Percentiles rank a stretch among this genome's conserved stretches.
Conservation (phyloP, 2,888 invertebrate species). For the Agonopterix alstromeriana region DNA sequence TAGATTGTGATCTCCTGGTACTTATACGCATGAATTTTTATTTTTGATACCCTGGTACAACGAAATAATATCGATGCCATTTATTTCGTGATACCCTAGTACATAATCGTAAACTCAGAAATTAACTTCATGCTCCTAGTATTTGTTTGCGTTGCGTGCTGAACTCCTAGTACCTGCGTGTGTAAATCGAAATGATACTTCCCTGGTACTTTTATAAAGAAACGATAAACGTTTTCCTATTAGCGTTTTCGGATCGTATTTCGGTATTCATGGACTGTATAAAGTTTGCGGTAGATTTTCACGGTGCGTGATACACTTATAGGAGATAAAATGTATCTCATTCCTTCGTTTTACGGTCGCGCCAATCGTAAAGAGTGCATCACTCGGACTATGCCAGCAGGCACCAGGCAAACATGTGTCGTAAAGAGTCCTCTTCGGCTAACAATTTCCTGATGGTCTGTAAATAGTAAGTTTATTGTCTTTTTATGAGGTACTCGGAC, state of each 20-base stretch:
- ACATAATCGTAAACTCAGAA: conserved; percentile 1
- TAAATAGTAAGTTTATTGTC: conserved; percentile 78
- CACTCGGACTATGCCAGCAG: conserved; percentile 44
- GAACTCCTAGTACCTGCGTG: conserved; percentile 5
- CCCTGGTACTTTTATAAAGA: conserved; percentile 1
- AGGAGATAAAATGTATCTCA: conserved; percentile 62
- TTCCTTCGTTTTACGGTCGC: conserved; percentile 62
- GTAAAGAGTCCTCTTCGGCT: conserved; percentile 77
- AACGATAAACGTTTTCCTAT: not conserved
- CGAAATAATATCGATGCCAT: too few relatives aligned
- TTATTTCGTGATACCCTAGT: not conserved
- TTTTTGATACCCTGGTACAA: too few relatives aligned
- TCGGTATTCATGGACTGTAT: conserved; percentile 7
- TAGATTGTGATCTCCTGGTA: not conserved
- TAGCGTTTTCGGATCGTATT: not conserved
- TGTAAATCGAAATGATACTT: conserved; percentile 1
- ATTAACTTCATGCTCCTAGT: conserved; percentile 1
- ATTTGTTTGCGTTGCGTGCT: conserved; percentile 3
- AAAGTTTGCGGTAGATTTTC: conserved; percentile 6
- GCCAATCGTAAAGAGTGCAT: conserved; percentile 72
- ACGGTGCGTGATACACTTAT: conserved; percentile 36
- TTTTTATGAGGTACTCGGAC: conserved; percentile 78
- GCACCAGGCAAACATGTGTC: conserved; percentile 69
- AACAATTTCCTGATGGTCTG: conserved; percentile 78
- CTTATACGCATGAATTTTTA: not conserved